Conservation (phyloP, 1,140 invertebrate species). For the Drosophila kikkawai region DNA sequence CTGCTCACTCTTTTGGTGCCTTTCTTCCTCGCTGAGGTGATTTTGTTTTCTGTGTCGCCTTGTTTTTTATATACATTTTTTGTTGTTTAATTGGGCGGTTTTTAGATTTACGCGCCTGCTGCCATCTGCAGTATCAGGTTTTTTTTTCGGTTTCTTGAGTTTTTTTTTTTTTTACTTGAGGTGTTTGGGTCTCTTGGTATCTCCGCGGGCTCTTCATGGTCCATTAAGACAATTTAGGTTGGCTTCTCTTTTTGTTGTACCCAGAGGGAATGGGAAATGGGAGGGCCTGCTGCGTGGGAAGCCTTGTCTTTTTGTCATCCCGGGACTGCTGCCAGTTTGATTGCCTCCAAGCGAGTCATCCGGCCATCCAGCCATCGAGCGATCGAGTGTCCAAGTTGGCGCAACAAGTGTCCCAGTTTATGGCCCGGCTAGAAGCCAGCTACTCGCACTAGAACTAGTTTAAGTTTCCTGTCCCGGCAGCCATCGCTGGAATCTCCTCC, state of each 20-base stretch:
- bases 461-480: conserved; percentile 71
- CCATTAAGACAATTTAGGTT: conserved; percentile 80
- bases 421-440: conserved; percentile 46
- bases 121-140: conserved; percentile 44
- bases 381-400: conserved; percentile 55
- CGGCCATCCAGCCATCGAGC: conserved; percentile 21
- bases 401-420: conserved; percentile 81
- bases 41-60: conserved; percentile 54
- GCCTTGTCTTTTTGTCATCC: conserved; percentile 47
- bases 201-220: conserved; percentile 68
- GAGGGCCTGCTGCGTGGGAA: conserved; percentile 65
- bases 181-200: conserved; percentile 29
- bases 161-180: conserved; percentile 3
- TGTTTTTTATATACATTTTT: conserved; percentile 28
- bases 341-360: conserved; percentile 33
- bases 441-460: conserved; percentile 73
- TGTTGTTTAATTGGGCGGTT: conserved; percentile 72
- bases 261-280: conserved; percentile 11
- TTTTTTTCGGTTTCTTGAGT: conserved; percentile 10
- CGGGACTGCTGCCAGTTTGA: conserved; percentile 59
- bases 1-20: conserved; percentile 28
- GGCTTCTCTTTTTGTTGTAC: conserved; percentile 46
- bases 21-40: conserved; percentile 20
- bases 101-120: conserved; percentile 71
- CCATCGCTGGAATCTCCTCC: conserved; percentile 47